Evolutionary conservation across 2,113 vertebrate species (phyloP).

Genomic region (Chaenocephalus aceratus): DNA sequence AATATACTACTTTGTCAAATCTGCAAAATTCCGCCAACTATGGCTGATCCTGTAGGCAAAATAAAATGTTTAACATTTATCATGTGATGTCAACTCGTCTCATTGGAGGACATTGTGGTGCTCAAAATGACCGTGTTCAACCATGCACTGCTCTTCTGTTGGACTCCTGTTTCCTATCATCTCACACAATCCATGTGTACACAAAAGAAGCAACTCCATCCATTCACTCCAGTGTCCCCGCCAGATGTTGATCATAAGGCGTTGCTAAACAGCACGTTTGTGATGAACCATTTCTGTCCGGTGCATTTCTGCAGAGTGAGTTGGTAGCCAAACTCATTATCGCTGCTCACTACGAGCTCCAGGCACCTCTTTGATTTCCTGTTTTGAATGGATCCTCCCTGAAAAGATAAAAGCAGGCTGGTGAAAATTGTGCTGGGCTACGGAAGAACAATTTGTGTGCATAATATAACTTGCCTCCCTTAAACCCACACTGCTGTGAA

Average conservation of each 20-base stretch:
- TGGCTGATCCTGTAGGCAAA: constrained; percentile 68
- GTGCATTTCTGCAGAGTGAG: constrained; percentile 95
- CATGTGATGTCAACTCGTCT: constrained; percentile 69
- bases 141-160: constrained; percentile 10
- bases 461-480: constrained; percentile 28
- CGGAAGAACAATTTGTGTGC: constrained; percentile 43
- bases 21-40: constrained; percentile 70
- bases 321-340: constrained; percentile 94
- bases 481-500: constrained; percentile 51
- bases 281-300: constrained; percentile 96
- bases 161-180: constrained; percentile 10
- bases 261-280: constrained; percentile 89
- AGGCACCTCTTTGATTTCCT: constrained; percentile 96
- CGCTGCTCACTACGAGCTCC: constrained; percentile 92
- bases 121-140: constrained; percentile 51
- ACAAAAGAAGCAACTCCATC: constrained; percentile 29
- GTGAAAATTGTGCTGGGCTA: constrained; percentile 55
- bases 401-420: constrained; percentile 62
- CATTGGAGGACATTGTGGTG: constrained; percentile 68
- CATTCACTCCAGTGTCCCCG: constrained; percentile 39
- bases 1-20: constrained; percentile 68
- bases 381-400: constrained; percentile 98
- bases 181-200: constrained; percentile 12
- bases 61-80: constrained; percentile 84
- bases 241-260: constrained; percentile 79